Conservation (phyloP, 2,113 vertebrate species). For the Origma solitaria region DNA sequence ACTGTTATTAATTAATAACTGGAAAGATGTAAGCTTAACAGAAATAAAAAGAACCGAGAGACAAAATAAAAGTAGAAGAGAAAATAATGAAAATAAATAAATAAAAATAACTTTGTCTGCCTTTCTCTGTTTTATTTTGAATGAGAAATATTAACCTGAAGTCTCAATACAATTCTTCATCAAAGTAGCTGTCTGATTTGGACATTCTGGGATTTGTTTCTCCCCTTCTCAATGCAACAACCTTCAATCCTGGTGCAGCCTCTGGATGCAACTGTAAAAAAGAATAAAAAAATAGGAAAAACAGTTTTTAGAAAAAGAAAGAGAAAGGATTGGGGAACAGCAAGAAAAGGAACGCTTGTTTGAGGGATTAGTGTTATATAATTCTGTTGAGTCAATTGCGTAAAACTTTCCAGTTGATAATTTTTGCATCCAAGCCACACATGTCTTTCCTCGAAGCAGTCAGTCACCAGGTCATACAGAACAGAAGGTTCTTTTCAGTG, state of each 20-base stretch:
- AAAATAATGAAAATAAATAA: neutral
- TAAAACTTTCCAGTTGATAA: neutral
- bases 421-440: neutral
- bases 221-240: neutral
- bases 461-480: neutral
- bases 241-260: neutral
- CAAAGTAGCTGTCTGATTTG: neutral
- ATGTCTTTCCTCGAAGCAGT: neutral
- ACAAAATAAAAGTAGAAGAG: neutral
- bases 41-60: neutral
- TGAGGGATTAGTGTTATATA: neutral
- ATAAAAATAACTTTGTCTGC: neutral
- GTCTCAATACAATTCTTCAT: neutral
- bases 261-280: neutral
- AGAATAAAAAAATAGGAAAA: neutral
- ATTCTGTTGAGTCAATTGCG: neutral
- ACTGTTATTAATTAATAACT: neutral
- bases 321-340: neutral
- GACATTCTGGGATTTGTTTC: neutral
- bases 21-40: neutral
- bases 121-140: neutral
- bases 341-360: conserved; percentile 7
- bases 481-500: neutral
- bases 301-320: neutral
- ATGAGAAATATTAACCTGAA: neutral